Conservation (phyloP, 2,113 vertebrate species). For the Mastomys natalensis region DNA sequence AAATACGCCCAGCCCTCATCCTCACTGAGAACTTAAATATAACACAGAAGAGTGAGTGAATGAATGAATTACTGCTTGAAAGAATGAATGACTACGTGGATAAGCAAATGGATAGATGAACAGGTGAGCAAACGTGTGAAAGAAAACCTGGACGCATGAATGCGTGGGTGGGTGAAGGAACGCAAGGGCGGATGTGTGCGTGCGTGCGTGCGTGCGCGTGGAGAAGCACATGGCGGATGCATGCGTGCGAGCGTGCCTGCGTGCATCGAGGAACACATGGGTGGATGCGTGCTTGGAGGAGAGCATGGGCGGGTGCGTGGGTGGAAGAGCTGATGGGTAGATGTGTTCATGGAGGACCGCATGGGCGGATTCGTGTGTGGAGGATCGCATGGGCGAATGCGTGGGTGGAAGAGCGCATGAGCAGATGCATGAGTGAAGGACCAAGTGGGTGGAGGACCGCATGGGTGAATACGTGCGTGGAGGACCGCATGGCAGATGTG, state of each 20-base stretch:
- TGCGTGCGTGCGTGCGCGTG: too few relatives aligned
- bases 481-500: neutral
- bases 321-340: neutral
- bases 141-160: neutral
- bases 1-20: neutral
- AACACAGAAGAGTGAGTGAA: neutral
- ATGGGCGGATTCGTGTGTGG: neutral
- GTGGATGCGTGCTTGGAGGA: fast-evolving
- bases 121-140: too few relatives aligned
- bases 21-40: neutral
- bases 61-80: neutral
- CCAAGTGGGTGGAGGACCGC: neutral
- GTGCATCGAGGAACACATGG: too few relatives aligned
- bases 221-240: neutral
- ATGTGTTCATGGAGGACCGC: neutral
- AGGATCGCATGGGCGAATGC: neutral
- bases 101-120: too few relatives aligned
- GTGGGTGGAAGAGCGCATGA: neutral
- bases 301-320: neutral
- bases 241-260: neutral
- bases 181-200: neutral
- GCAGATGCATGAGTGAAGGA: neutral
- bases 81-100: neutral
- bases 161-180: too few relatives aligned
- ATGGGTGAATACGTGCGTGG: neutral